These are phyloP conservation scores for Actenoides hombroni DNA, from an alignment of 2,113 vertebrate genomes.

Conservation along the genomic window DNA sequence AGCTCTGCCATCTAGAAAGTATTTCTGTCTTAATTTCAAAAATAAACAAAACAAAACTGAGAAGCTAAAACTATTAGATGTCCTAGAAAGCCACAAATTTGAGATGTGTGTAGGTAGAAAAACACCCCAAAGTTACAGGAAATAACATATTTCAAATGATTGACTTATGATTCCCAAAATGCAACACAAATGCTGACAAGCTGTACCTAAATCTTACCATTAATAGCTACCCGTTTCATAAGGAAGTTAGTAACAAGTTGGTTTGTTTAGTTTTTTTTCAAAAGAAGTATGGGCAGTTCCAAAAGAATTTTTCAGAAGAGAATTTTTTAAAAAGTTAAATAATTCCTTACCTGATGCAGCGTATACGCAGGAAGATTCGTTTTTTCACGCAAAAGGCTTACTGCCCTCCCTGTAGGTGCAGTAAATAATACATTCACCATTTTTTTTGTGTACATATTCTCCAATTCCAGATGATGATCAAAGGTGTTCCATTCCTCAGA, in stretches of 20 bases:
- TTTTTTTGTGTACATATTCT: not conserved
- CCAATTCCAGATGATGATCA: not conserved
- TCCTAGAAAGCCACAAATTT: not conserved
- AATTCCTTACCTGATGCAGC: conserved; percentile 79
- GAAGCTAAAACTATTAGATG: not conserved
- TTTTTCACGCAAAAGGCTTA: conserved; percentile 78
- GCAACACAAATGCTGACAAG: not conserved
- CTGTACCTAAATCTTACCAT: not conserved
- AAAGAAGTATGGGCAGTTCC: not conserved
- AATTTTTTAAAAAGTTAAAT: not conserved
- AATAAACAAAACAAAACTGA: not conserved
- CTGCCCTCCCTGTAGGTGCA: conserved; percentile 84
- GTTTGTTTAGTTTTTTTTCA: too few relatives aligned
- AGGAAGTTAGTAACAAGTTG: not conserved
- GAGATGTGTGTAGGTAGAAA: not conserved
- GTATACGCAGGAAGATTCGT: conserved; percentile 79
- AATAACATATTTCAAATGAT: not conserved
- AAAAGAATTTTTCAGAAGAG: not conserved
- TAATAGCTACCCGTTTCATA: not conserved
- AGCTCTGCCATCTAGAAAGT: not conserved
- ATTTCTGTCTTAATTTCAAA: not conserved
- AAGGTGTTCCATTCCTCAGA: conserved; percentile 72
- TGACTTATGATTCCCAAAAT: not conserved
- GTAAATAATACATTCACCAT: conserved; percentile 77
- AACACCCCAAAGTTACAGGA: not conserved